These are phyloP conservation scores for Marronus borbonicus DNA, from an alignment of 2,888 invertebrate genomes.

Conservation along the genomic window DNA sequence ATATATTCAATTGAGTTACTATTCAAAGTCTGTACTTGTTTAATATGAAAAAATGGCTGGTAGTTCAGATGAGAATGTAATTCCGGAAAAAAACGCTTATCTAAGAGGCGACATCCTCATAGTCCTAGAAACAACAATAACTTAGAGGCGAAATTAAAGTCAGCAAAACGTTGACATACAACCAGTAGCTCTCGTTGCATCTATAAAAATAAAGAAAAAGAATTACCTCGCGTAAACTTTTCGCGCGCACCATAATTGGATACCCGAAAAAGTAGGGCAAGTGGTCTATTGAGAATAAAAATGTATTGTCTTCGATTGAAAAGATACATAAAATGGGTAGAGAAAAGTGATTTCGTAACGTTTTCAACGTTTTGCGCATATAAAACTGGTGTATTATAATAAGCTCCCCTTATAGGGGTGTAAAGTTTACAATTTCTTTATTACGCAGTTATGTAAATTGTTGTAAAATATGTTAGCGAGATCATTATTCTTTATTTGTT, in stretches of 20 bases:
- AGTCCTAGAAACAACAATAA: too few species aligned
- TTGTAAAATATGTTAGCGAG: too few species aligned
- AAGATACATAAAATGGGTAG: not conserved
- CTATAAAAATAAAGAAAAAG: not conserved
- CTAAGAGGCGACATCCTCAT: too few species aligned
- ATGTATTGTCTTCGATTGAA: slow-evolving; percentile 3
- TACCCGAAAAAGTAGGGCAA: not conserved
- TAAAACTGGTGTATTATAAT: not conserved
- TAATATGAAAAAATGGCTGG: too few species aligned
- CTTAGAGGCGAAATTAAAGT: too few species aligned
- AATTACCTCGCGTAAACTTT: not conserved
- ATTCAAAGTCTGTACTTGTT: too few species aligned
- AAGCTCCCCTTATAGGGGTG: not conserved
- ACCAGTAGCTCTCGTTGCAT: too few species aligned
- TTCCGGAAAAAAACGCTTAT: too few species aligned
- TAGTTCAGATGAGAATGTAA: too few species aligned
- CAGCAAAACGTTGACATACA: too few species aligned
- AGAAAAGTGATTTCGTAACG: not conserved
- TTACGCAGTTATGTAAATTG: slow-evolving; percentile 6
- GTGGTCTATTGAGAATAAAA: slow-evolving; percentile 15
- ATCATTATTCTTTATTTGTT: too few species aligned
- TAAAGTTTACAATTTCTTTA: not conserved
- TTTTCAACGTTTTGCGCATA: not conserved
- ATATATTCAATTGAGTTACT: too few species aligned
- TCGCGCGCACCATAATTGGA: not conserved